Evolutionary conservation across 2,797 vertebrate species (phyloP), one percentile per base, ranked within the genome.

Genomic region (Galagoides demidoff): DNA sequence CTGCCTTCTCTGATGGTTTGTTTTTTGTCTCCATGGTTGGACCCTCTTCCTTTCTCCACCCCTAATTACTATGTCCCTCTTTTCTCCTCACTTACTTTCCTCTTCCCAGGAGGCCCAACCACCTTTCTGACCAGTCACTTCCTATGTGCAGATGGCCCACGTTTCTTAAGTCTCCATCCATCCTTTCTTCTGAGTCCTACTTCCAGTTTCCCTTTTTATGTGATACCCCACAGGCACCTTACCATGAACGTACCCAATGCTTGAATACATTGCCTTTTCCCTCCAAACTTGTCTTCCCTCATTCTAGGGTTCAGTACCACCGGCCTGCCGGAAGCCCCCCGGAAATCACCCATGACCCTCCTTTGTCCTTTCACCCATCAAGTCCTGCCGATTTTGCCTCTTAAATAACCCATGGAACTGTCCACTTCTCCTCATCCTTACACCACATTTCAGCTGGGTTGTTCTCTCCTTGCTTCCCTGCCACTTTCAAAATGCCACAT

Each of bases 1-100:
- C 85, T 94, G 74, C n/a, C 68, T 90, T 82, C 61, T 92, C 34
- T 81, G 31, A 29, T 43, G 57, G 12, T 39, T 85, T 39, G 4
- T 84, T 90, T 34, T 81, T 5, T 22, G 8, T n/a, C n/a, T 78
- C 52, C 22, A 23, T 31, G n/a, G 17, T 49, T 34, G 34, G 49
- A n/a, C 8, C 1, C 45, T 83, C 76, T 37, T 83, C 29, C 49
- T 95, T 78, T 37, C 52, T 64, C 59, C 13, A 57, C 5, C 22
- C 63, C 77, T 78, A 70, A 31, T 23, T 23, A 4, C 3, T n/a
- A 29, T 27, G 12, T 31, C 16, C 25, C 37, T 71, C n/a, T 64
- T 89, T 82, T 63, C 55, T 27, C 5, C 10, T 57, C 55, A 11
- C 29, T 52, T 27, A 8, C 25, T n/a, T 71, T 63, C 63, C 57